These are phyloP conservation scores for Ianthella basta DNA, from an alignment of 37 sponge, comb jelly and placozoan species.

Conservation along the genomic window DNA sequence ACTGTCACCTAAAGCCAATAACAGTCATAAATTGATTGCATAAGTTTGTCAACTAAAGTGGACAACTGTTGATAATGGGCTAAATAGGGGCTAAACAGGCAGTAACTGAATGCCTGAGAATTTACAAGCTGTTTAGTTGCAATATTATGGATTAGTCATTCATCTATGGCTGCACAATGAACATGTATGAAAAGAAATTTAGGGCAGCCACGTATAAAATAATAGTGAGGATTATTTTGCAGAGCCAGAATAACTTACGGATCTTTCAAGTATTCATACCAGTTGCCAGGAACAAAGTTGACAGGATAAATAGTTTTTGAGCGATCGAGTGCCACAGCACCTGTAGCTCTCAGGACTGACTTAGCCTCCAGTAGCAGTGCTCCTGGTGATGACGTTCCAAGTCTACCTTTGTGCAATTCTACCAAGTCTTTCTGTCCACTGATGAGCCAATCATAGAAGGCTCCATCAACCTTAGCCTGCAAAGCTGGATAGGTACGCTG, in stretches of 20 bases:
- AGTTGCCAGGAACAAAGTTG: conserved; percentile 56
- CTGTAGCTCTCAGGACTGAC: conserved; percentile 50
- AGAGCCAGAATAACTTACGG: not conserved
- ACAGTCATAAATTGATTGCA: no score
- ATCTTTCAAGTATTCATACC: conserved; percentile 57
- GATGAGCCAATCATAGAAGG: conserved; percentile 59
- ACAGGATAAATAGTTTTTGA: conserved; percentile 66
- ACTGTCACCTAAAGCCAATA: no score
- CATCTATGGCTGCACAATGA: not conserved
- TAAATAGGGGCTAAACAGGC: no score
- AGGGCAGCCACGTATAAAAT: not conserved
- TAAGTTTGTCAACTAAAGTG: no score
- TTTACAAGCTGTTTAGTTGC: no score
- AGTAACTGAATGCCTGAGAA: no score
- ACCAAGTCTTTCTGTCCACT: conserved; percentile 61
- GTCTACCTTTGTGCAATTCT: conserved; percentile 35
- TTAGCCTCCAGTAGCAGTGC: conserved; percentile 41
- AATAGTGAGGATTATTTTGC: not conserved
- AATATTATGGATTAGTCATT: no score
- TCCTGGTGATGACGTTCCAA: conserved; percentile 42
- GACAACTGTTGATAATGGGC: no score
- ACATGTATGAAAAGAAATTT: not conserved
- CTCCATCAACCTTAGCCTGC: conserved; percentile 52
- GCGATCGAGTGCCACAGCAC: conserved; percentile 52
- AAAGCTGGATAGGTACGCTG: conserved; percentile 52